These are phyloP conservation scores for Athrips mouffetella DNA, from an alignment of 2,888 invertebrate species.

Conservation along the genomic window DNA sequence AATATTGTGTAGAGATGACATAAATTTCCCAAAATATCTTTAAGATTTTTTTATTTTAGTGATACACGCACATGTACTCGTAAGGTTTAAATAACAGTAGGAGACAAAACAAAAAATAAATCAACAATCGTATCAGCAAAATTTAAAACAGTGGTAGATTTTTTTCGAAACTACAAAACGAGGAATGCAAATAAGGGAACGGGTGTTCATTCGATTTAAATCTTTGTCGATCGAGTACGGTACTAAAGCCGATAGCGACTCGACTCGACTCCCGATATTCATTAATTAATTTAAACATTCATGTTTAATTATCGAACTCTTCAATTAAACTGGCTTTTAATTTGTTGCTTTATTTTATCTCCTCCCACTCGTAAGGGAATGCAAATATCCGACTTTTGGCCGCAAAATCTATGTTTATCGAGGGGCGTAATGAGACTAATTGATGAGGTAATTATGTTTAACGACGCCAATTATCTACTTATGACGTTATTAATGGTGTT, in stretches of 20 bases:
- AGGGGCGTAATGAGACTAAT: conserved; percentile 37
- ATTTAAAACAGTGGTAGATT: too few species aligned
- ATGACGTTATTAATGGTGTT: conserved; percentile 30
- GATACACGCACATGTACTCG: too few species aligned
- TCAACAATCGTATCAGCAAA: too few species aligned
- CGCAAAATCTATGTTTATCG: conserved; percentile 38
- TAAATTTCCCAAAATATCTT: too few species aligned
- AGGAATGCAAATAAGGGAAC: too few species aligned
- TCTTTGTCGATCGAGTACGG: background rate
- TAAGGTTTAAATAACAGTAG: too few species aligned
- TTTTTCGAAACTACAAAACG: too few species aligned
- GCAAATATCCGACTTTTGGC: conserved; percentile 45
- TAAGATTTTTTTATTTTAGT: too few species aligned
- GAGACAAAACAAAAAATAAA: too few species aligned
- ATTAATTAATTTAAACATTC: conserved; percentile 74
- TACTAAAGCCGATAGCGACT: conserved; percentile 14
- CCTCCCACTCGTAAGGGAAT: conserved; percentile 40
- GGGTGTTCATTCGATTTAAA: conserved; percentile 2
- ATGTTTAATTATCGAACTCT: conserved; percentile 73
- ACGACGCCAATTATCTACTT: conserved; percentile 35
- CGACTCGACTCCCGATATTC: conserved; percentile 56
- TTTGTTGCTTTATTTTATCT: conserved; percentile 66
- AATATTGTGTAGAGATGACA: too few species aligned
- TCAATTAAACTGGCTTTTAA: conserved; percentile 69
- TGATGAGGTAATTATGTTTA: conserved; percentile 40